Percentiles rank a stretch among this genome's conserved stretches.
Conservation (phyloP, 2,888 invertebrate species). For the Tenthredo livida region DNA sequence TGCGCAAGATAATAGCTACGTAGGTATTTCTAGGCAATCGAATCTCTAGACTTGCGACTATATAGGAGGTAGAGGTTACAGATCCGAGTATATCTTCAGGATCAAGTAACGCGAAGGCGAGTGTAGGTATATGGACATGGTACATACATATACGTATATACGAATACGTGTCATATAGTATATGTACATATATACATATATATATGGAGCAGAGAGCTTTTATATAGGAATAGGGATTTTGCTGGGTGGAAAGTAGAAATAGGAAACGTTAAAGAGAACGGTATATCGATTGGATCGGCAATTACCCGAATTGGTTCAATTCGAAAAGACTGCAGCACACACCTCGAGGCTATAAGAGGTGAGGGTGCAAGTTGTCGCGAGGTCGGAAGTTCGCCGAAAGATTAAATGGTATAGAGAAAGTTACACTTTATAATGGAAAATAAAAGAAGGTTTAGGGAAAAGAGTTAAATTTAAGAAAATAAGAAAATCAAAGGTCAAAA, state of each 20-base stretch:
- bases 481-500: background rate
- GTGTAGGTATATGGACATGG: background rate
- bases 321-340: background rate
- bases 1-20: background rate
- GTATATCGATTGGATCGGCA: constrained; percentile 39
- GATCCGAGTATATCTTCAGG: background rate
- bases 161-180: too few species aligned
- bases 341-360: background rate
- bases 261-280: constrained; percentile 20
- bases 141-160: too few species aligned
- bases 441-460: background rate
- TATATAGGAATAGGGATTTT: background rate
- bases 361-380: background rate
- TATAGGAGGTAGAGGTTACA: background rate
- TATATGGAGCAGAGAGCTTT: background rate
- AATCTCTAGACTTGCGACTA: background rate
- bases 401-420: too few species aligned
- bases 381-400: constrained; percentile 2
- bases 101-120: background rate
- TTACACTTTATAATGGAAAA: background rate
- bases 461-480: background rate
- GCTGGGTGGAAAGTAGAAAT: background rate
- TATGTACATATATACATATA: too few species aligned
- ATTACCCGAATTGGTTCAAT: constrained; percentile 31
- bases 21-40: background rate